Conservation (phyloP, 2,797 vertebrate genomes). For the Pagetopsis macropterus region DNA sequence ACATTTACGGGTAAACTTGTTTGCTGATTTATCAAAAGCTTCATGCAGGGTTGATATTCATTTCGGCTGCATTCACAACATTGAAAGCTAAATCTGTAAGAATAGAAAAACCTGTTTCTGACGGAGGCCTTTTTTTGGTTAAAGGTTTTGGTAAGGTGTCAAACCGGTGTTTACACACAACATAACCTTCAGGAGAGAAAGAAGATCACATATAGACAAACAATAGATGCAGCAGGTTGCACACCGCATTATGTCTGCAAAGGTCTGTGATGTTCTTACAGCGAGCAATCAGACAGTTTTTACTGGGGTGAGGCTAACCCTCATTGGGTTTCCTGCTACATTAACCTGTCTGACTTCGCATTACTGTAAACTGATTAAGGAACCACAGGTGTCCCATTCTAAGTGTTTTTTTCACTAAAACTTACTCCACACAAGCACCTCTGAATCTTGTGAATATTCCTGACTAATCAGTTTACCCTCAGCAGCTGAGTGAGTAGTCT, state of each 20-base stretch:
- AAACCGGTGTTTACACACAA: constrained; percentile 63
- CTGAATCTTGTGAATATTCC: constrained; percentile 32
- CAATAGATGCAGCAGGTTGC: constrained; percentile 9
- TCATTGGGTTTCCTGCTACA: constrained; percentile 62
- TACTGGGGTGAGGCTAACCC: constrained; percentile 40
- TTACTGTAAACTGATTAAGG: constrained; percentile 73
- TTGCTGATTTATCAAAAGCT: background rate
- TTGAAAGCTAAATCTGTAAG: too few species aligned
- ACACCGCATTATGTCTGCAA: constrained; percentile 4
- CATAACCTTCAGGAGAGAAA: constrained; percentile 45
- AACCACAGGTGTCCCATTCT: constrained; percentile 63
- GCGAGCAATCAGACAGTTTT: constrained; percentile 43
- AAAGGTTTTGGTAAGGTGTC: constrained; percentile 4
- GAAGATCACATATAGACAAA: constrained; percentile 21
- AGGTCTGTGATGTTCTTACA: constrained; percentile 13
- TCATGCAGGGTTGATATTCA: background rate
- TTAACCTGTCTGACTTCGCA: constrained; percentile 67
- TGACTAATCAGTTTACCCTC: constrained; percentile 40
- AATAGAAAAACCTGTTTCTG: too few species aligned
- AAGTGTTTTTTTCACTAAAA: constrained; percentile 60
- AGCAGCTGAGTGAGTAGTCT: constrained; percentile 9
- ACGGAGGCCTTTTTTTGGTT: background rate
- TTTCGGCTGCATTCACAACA: background rate
- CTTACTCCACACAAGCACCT: constrained; percentile 35
- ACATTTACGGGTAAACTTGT: background rate